Evolutionary conservation across 2,113 vertebrate species (phyloP), one percentile per base, ranked within the genome.

Genomic region (Capreolus pygargus): DNA sequence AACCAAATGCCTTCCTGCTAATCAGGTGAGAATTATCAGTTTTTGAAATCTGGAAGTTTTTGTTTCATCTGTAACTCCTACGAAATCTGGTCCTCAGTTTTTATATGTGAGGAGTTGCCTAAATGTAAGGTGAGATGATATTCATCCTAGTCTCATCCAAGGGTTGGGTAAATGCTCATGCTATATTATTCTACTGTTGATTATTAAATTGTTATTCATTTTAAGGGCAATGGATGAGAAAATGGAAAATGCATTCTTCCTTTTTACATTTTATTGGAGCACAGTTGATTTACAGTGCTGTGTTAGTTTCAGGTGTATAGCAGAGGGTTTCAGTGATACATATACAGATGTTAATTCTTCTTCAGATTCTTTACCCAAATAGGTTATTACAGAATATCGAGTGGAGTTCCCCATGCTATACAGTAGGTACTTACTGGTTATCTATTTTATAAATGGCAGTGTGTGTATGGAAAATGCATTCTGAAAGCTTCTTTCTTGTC

Each of bases 41-140:
- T 23, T 97, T 96, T 90, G 50, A 92, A 93, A 85, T 50, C 14
- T 27, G 92, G 30, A 88, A 36, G 47, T 39, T 33, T 11, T 21
- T 3, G 17, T 23, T 60, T 58, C 45, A 33, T 8, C 70, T 86
- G 50, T 39, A 2, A 95, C 79, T 88, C 67, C 25, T 74, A 1
- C 10, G 23, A n/a, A 78, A 50, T 14, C 55, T 6, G 3, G n/a
- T 25, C 28, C 47, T 85, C 13, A 8, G 55, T 30, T 33, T 87
- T 60, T 30, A 12, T 30, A 5, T 1, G 0, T 3, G 14, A 23
- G 36, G 19, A 64, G 50, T 13, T 23, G 30, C 58, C 43, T 45
- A 1, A 33, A 43, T 5, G 7, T 13, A 27, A 87, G 47, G 28
- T 19, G 7, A 28, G 58, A 11, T 2, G 0, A 27, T 5, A 15